A percentile compares a stretch with the other conserved stretches of the same genome.
These are phyloP conservation scores for Perizoma affinitatum DNA, from an alignment of 2,888 invertebrate species.

Conservation along the genomic window DNA sequence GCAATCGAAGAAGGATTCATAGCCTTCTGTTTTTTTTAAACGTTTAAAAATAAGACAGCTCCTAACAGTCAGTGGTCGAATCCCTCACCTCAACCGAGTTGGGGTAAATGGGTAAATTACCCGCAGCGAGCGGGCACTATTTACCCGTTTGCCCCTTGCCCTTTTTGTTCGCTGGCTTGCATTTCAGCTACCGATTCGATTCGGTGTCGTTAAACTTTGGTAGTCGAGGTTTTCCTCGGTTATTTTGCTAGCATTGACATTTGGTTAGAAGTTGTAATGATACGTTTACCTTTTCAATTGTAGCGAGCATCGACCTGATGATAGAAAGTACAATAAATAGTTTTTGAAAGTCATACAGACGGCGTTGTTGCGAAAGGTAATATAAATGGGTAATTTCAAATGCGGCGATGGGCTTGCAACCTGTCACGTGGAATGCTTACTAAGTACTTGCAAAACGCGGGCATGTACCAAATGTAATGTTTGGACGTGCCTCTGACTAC, in stretches of 20 bases:
- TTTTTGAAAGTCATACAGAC: no score
- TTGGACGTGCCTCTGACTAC: no score
- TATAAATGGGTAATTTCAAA: no score
- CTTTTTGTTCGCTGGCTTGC: constrained; percentile 62
- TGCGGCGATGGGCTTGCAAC: no score
- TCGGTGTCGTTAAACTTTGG: constrained; percentile 54
- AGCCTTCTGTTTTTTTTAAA: no score
- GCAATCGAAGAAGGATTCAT: no score
- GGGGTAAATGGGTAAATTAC: constrained; percentile 76
- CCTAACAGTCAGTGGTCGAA: constrained; percentile 1
- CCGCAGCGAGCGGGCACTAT: constrained; percentile 64
- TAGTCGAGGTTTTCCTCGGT: constrained; percentile 23
- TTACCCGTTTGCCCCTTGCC: constrained; percentile 61
- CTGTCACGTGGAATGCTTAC: no score
- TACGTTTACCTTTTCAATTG: neutral
- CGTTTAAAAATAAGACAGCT: constrained; percentile 9
- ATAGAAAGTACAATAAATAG: no score
- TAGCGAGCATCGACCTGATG: no score
- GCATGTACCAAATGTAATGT: no score
- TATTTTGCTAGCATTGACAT: constrained; percentile 3
- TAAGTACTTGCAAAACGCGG: no score
- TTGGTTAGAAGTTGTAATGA: neutral
- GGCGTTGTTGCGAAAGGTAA: no score
- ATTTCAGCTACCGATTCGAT: constrained; percentile 63
- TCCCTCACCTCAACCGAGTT: constrained; percentile 43